Evolutionary conservation across 2,888 invertebrate species (phyloP).

Genomic region (Epinotia bilunana): DNA sequence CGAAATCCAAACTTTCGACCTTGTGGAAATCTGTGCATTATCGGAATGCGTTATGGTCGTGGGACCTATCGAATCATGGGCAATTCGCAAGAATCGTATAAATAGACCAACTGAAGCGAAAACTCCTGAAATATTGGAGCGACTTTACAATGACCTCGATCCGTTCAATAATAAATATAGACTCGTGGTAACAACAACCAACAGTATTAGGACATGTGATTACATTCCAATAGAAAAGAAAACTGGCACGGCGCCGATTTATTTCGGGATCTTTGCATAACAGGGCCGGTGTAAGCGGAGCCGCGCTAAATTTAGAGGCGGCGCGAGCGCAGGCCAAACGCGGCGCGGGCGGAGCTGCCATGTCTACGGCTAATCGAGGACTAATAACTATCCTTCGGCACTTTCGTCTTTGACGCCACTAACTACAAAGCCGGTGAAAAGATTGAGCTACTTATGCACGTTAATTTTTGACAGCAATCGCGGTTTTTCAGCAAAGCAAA

Average conservation of each 20-base stretch:
- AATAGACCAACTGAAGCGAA: background rate
- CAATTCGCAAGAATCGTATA: background rate
- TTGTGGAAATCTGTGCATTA: background rate
- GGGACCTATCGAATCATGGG: background rate
- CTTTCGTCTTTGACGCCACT: background rate
- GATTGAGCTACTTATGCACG: background rate
- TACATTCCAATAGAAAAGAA: slow-evolving; percentile 20
- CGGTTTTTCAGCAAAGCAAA: background rate
- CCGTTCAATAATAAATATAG: background rate
- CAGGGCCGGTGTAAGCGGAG: slow-evolving; percentile 20
- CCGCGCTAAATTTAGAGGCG: slow-evolving; percentile 41
- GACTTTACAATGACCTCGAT: background rate
- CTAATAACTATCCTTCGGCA: slow-evolving; percentile 9
- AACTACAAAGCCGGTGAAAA: background rate
- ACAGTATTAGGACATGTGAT: background rate
- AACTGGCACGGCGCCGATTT: slow-evolving; percentile 24
- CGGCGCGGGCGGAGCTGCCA: slow-evolving; percentile 14
- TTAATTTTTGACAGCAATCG: background rate
- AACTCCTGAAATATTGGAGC: background rate
- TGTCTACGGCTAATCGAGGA: slow-evolving; percentile 3
- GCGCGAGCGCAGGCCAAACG: slow-evolving; percentile 29
- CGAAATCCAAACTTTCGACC: background rate
- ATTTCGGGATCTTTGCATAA: slow-evolving; percentile 31
- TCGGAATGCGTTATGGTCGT: background rate
- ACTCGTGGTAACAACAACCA: background rate